A percentile compares a stretch with the other conserved stretches of the same genome.
Conservation (phyloP, 2,888 invertebrate species). For the Microdon myrmicae region DNA sequence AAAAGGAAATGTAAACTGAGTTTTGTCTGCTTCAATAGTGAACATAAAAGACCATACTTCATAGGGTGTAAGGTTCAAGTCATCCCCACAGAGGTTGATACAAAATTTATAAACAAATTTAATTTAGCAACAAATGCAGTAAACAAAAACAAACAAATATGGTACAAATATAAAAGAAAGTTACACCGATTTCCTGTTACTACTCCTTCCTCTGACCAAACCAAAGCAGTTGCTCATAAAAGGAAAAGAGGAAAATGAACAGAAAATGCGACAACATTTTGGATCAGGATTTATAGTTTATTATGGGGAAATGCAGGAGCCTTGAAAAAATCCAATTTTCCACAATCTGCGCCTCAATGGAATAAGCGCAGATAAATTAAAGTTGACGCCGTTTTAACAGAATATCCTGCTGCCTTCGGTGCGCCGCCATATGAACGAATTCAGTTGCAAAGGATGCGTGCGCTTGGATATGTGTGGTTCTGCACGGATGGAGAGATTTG, state of each 20-base stretch:
- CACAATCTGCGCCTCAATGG: conserved; percentile 41
- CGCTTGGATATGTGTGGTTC: not conserved
- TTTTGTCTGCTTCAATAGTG: not conserved
- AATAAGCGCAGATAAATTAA: conserved; percentile 36
- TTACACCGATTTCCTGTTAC: conserved; percentile 19
- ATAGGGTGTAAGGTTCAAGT: not conserved
- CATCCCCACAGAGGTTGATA: conserved; percentile 28
- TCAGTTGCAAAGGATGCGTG: not conserved
- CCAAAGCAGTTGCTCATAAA: not conserved
- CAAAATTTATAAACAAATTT: conserved; percentile 28
- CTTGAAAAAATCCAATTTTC: conserved; percentile 46
- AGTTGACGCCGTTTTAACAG: conserved; percentile 24
- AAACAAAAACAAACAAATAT: not conserved
- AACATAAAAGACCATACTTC: not conserved
- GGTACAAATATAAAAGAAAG: conserved; percentile 10
- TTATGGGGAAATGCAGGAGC: conserved; percentile 14
- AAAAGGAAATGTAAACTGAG: no score
- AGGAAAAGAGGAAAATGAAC: not conserved
- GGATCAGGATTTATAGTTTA: conserved; percentile 33
- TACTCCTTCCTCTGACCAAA: not conserved
- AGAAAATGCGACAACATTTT: conserved; percentile 11
- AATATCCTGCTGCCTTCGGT: not conserved
- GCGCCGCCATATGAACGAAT: not conserved
- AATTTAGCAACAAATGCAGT: conserved; percentile 7
- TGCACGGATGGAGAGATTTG: conserved; percentile 14